phyloP scores from a whole-genome alignment of 2,797 vertebrate species.

The Aselliscus stoliczkanus region DNA sequence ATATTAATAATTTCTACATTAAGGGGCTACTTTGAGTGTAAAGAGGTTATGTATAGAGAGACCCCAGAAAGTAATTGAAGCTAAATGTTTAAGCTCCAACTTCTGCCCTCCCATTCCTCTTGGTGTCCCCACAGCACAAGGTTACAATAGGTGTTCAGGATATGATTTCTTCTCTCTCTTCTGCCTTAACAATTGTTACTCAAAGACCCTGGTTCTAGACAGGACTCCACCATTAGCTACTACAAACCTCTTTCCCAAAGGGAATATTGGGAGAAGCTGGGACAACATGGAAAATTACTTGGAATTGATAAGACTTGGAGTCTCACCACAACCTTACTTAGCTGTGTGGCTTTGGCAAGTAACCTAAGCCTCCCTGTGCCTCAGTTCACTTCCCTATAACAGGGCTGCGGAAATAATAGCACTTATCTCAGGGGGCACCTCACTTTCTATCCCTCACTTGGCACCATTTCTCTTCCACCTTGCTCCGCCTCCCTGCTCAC shows the following conservation, averaged over 20 bases:
- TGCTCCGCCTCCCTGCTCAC: background rate
- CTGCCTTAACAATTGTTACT: background rate
- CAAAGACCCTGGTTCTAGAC: background rate
- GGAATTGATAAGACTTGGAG: background rate
- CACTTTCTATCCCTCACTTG: background rate
- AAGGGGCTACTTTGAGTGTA: background rate
- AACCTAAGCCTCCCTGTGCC: background rate
- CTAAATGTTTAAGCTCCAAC: background rate
- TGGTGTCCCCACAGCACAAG: background rate
- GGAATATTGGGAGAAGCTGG: background rate
- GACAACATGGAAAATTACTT: background rate
- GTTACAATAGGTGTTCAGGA: background rate
- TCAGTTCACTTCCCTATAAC: background rate
- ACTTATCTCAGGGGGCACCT: background rate
- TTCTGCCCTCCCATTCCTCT: background rate
- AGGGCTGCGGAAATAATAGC: background rate
- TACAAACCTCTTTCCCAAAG: background rate
- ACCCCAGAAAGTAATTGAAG: background rate
- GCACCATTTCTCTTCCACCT: background rate
- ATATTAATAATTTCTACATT: conserved; percentile 6
- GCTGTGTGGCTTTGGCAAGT: background rate
- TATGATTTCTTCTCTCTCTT: conserved; percentile 22
- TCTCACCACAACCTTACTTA: background rate
- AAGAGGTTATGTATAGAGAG: background rate
- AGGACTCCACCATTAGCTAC: background rate